Evolutionary conservation across 2,113 vertebrate genomes (phyloP).

Genomic region (Tragelaphus imberbis): DNA sequence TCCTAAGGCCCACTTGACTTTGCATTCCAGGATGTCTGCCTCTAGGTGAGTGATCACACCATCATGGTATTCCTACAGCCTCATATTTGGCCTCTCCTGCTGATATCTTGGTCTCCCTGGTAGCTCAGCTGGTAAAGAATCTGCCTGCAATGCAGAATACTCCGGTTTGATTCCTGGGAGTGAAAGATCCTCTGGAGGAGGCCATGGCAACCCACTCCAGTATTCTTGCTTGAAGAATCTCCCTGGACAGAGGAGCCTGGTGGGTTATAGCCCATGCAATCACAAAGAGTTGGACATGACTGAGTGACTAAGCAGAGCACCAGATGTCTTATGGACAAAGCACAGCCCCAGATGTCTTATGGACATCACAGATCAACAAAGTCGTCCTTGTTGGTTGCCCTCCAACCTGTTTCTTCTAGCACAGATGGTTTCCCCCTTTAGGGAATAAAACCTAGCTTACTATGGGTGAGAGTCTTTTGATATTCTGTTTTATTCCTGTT

Average conservation of each 20-base stretch:
- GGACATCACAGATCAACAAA: background rate
- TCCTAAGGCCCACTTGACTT: background rate
- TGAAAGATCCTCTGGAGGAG: background rate
- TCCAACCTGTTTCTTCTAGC: background rate
- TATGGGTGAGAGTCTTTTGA: accelerated
- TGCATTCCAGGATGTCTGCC: background rate
- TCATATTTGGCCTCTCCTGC: background rate
- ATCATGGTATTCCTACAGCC: background rate
- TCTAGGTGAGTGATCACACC: background rate
- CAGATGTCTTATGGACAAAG: background rate
- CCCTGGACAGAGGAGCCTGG: background rate
- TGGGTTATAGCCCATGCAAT: background rate
- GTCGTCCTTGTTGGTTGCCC: background rate
- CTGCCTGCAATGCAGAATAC: background rate
- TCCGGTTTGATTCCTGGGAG: background rate
- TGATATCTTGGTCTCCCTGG: background rate
- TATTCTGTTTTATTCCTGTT: background rate
- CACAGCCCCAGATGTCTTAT: too few relatives aligned
- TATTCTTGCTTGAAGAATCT: background rate
- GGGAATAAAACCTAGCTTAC: background rate
- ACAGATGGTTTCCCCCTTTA: background rate
- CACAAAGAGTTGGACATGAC: background rate
- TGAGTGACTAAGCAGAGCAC: background rate
- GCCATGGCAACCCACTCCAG: background rate
- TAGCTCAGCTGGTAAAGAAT: background rate